phyloP scores from a whole-genome alignment of 2,888 invertebrate genomes.

The Harmothoe impar region DNA sequence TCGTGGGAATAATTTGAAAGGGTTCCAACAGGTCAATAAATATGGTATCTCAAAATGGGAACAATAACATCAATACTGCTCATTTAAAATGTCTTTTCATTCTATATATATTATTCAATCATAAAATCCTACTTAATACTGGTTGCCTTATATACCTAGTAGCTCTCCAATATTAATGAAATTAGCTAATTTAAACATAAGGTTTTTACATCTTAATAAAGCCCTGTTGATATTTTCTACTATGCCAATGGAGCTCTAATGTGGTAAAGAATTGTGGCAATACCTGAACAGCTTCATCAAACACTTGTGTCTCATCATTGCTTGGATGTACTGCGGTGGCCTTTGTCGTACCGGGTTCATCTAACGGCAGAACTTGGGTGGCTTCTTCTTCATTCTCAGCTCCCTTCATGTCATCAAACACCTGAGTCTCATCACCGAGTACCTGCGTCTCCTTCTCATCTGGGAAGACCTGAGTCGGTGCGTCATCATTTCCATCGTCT shows the following conservation, averaged over 20 bases:
- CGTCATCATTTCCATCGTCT: conserved; percentile 14
- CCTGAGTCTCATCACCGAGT: conserved; percentile 25
- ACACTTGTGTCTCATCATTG: conserved; percentile 51
- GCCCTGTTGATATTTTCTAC: too few species aligned
- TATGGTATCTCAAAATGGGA: too few species aligned
- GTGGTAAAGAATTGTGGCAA: neutral
- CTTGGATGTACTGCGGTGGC: neutral
- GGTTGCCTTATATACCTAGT: too few species aligned
- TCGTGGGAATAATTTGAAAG: neutral
- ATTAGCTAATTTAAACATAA: too few species aligned
- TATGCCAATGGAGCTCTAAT: too few species aligned
- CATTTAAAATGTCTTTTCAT: too few species aligned
- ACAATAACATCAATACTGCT: too few species aligned
- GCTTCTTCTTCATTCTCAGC: neutral
- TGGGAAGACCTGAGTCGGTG: conserved; percentile 56
- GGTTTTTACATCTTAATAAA: too few species aligned
- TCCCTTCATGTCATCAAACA: neutral
- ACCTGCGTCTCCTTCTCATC: neutral
- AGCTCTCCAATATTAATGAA: too few species aligned
- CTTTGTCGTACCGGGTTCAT: neutral
- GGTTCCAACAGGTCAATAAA: too few species aligned
- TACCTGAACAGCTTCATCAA: conserved; percentile 30
- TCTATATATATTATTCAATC: too few species aligned
- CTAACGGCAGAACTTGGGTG: neutral
- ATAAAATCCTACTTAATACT: too few species aligned